A percentile compares a stretch with the other conserved stretches of the same genome.
Evolutionary conservation across 2,888 invertebrate species (phyloP).

Genomic region (Drepanosiphum platanoidis): DNA sequence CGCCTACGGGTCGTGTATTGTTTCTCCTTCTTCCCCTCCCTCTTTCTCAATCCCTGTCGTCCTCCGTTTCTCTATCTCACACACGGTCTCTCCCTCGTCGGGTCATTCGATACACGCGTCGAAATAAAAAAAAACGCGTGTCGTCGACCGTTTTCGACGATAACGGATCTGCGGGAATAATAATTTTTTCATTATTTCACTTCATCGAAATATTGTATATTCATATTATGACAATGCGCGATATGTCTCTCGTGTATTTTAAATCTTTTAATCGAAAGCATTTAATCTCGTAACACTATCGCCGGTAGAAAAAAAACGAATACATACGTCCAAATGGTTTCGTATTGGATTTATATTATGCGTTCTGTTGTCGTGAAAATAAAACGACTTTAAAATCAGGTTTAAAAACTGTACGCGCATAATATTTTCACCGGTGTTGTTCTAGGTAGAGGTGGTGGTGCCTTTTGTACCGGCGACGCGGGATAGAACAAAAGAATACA

Average conservation of each 20-base stretch:
- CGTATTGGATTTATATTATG: not conserved
- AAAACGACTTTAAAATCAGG: not conserved
- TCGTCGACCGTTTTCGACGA: not conserved
- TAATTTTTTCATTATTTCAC: slow-evolving; percentile 4
- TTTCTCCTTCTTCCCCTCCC: not conserved
- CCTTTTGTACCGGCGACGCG: not conserved
- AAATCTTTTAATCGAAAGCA: not conserved
- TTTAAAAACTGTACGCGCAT: not conserved
- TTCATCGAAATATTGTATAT: not conserved
- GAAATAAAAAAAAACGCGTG: not conserved
- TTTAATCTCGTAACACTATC: too few species aligned
- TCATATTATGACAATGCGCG: not conserved
- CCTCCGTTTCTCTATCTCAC: not conserved
- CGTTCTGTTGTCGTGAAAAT: not conserved
- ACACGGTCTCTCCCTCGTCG: not conserved
- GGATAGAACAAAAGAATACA: slow-evolving; percentile 20
- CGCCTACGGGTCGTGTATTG: slow-evolving; percentile 9
- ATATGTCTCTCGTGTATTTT: not conserved
- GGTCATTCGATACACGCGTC: not conserved
- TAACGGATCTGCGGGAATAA: not conserved
- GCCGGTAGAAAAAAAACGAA: not conserved
- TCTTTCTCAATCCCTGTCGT: not conserved
- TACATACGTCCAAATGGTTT: not conserved
- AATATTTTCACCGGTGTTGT: not conserved
- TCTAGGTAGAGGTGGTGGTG: not conserved